Conservation (phyloP, 2,113 vertebrate genomes). For the Carassius carassius region DNA sequence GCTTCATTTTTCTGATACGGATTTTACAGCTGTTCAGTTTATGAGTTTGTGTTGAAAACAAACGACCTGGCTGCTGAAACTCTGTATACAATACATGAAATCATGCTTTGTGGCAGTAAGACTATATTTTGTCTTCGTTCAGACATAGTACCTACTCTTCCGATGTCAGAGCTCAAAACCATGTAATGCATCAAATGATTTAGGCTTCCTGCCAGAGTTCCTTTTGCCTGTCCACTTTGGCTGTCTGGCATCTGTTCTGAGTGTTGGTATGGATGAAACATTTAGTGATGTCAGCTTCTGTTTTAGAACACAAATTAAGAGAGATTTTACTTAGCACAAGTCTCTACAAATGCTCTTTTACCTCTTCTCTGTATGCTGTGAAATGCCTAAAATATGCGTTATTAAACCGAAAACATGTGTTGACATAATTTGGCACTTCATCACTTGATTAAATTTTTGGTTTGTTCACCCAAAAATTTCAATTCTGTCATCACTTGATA, state of each 20-base stretch:
- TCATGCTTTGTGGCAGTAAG: not conserved
- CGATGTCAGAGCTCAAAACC: slow-evolving; percentile 15
- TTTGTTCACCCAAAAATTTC: not conserved
- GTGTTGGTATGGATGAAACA: not conserved
- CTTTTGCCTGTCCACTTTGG: slow-evolving; percentile 12
- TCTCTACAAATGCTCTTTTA: not conserved
- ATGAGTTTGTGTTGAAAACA: slow-evolving; percentile 1
- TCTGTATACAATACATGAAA: not conserved
- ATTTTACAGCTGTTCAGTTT: slow-evolving; percentile 31
- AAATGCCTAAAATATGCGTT: too few species aligned
- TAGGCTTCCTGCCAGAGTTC: slow-evolving; percentile 12
- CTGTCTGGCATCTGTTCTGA: not conserved
- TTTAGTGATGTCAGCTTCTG: not conserved
- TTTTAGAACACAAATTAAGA: not conserved
- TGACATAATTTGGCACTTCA: not conserved
- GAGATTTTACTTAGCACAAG: not conserved
- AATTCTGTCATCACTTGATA: not conserved
- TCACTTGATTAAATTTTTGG: not conserved
- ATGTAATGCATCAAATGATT: not conserved
- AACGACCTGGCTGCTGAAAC: slow-evolving; percentile 3
- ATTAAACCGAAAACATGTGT: not conserved
- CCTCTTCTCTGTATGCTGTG: not conserved
- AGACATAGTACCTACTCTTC: not conserved
- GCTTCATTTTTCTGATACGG: slow-evolving; percentile 13
- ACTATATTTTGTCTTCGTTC: slow-evolving; percentile 1